These are phyloP conservation scores for Phyllotis vaccarum DNA, from an alignment of 2,797 vertebrate species.

Conservation along the genomic window DNA sequence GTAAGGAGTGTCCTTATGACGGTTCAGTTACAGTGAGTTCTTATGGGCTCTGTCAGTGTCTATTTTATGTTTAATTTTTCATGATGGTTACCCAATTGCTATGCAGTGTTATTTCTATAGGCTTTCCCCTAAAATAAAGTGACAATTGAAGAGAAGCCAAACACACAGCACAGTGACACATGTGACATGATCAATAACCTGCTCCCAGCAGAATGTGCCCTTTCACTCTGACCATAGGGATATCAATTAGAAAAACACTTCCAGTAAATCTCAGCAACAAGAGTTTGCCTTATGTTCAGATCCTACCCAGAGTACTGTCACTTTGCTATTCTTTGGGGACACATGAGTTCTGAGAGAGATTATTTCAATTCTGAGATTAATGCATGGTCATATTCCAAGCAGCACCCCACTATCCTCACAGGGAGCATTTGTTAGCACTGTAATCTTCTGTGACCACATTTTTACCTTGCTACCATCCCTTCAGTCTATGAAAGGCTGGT, in stretches of 20 bases:
- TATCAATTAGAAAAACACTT: slow-evolving; percentile 13
- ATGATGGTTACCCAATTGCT: not conserved
- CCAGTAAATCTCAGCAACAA: not conserved
- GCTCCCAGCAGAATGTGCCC: not conserved
- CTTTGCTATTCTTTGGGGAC: not conserved
- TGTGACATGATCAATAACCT: not conserved
- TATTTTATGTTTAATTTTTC: not conserved
- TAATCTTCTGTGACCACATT: no score
- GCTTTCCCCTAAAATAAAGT: not conserved
- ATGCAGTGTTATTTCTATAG: not conserved
- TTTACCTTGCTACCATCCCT: not conserved
- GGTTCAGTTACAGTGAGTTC: not conserved
- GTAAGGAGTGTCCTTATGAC: not conserved
- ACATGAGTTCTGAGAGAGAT: not conserved
- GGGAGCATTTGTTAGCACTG: not conserved
- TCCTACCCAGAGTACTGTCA: not conserved
- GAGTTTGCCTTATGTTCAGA: not conserved
- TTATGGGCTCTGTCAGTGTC: not conserved
- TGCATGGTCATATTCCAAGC: not conserved
- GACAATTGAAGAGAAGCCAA: not conserved
- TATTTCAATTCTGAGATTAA: not conserved
- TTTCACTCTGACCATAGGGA: not conserved
- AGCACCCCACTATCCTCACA: slow-evolving; percentile 13
- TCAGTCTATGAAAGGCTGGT: not conserved
- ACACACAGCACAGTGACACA: not conserved